Conservation (phyloP, 2,113 vertebrate species). For the Nothobranchius furzeri region DNA sequence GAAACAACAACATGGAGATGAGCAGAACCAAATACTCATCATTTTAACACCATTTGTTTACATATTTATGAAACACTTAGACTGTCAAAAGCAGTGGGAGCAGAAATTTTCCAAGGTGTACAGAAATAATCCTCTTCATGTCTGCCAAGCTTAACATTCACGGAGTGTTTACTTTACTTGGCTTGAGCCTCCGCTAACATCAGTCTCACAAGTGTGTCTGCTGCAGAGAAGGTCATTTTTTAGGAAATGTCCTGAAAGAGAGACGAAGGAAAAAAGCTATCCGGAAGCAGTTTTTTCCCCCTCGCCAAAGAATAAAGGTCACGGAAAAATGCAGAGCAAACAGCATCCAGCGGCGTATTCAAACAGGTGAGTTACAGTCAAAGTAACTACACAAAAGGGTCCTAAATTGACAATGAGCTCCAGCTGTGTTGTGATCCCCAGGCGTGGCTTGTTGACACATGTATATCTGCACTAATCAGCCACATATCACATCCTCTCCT, state of each 20-base stretch:
- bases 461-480: slow-evolving; percentile 54
- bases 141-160: slow-evolving; percentile 76
- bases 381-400: slow-evolving; percentile 33
- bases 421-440: slow-evolving; percentile 25
- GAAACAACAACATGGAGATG: neutral
- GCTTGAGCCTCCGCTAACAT: slow-evolving; percentile 66
- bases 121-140: slow-evolving; percentile 53
- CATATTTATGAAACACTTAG: slow-evolving; percentile 68
- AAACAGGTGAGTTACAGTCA: neutral
- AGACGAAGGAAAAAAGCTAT: slow-evolving; percentile 35
- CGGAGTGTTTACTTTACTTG: slow-evolving; percentile 80
- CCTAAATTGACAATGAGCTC: slow-evolving; percentile 48
- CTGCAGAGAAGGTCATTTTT: slow-evolving; percentile 64
- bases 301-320: slow-evolving; percentile 37
- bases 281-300: slow-evolving; percentile 2
- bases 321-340: slow-evolving; percentile 32
- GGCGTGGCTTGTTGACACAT: slow-evolving; percentile 52
- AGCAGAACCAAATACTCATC: neutral
- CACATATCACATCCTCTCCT: slow-evolving; percentile 22
- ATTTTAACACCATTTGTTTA: neutral
- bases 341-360: neutral
- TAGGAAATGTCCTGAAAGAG: slow-evolving; percentile 49
- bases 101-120: slow-evolving; percentile 69
- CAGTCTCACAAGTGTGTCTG: slow-evolving; percentile 64
- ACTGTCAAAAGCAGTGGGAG: slow-evolving; percentile 75